These are phyloP conservation scores for Lagopus leucura DNA, from an alignment of 2,113 vertebrate species.

Conservation along the genomic window DNA sequence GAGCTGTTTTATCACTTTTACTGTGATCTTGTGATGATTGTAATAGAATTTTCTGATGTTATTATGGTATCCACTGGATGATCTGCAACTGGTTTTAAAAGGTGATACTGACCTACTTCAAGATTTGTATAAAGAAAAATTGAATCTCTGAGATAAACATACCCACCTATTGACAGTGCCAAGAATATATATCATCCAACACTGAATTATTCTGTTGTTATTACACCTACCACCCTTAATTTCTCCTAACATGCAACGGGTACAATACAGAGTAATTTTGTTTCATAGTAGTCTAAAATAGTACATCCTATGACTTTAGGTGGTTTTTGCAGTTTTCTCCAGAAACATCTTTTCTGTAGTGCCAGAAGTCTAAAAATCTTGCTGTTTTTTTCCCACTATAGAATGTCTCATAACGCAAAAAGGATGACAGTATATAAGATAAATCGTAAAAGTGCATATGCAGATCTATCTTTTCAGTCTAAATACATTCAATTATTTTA, in stretches of 20 bases:
- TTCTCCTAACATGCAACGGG: neutral
- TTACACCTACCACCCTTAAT: slow-evolving; percentile 13
- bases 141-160: neutral
- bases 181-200: neutral
- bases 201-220: neutral
- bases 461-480: neutral
- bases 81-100: slow-evolving; percentile 19
- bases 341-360: neutral
- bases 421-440: neutral
- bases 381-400: neutral
- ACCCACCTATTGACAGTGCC: neutral
- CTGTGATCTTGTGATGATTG: neutral
- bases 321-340: neutral
- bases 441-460: neutral
- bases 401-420: neutral
- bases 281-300: neutral
- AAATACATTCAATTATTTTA: neutral
- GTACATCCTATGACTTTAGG: neutral
- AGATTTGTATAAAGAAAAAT: neutral
- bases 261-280: neutral
- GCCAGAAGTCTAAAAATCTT: neutral
- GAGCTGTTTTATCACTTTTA: neutral
- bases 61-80: neutral
- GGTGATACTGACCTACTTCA: slow-evolving; percentile 12
- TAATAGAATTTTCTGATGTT: neutral